phyloP scores from a whole-genome alignment of 1,140 invertebrate genomes.

The Ganaspis sp. region DNA sequence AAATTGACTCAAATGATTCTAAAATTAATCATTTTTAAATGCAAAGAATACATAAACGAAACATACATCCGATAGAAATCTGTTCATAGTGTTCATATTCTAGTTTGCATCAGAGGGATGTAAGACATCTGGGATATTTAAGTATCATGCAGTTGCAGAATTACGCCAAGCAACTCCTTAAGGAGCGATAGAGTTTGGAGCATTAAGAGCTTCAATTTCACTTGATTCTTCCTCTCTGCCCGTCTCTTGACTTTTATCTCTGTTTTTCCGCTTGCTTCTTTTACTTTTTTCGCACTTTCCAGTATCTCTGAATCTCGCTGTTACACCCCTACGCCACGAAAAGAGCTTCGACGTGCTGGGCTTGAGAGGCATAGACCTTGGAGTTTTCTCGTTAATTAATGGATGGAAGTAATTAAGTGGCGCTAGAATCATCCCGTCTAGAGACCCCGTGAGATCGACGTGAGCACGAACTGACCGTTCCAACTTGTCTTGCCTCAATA shows the following conservation, averaged over 20 bases:
- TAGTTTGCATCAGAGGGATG: no score
- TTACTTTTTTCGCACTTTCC: conserved; percentile 1
- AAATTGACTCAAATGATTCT: no score
- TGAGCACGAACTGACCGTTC: background rate
- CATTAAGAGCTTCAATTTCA: conserved; percentile 30
- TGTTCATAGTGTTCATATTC: no score
- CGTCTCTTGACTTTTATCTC: conserved; percentile 4
- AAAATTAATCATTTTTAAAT: no score
- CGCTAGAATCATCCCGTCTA: conserved; percentile 14
- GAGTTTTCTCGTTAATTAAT: conserved; percentile 56
- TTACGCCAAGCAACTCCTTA: conserved; percentile 15
- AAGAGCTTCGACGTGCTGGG: conserved; percentile 30
- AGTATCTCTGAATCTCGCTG: conserved; percentile 11
- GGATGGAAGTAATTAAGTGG: conserved; percentile 50
- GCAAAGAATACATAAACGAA: no score
- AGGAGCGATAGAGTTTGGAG: conserved; percentile 38
- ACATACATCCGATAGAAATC: no score
- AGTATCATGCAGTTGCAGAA: background rate
- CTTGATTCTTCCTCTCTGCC: conserved; percentile 27
- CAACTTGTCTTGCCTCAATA: conserved; percentile 1
- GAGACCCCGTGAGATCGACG: background rate
- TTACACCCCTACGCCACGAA: conserved; percentile 8
- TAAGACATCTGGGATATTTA: conserved; percentile 15
- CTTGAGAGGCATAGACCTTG: conserved; percentile 28
- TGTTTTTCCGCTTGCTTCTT: conserved; percentile 8